A percentile compares a stretch with the other conserved stretches of the same genome.
These are phyloP conservation scores for Rhinogobio ventralis DNA, from an alignment of 2,797 vertebrate genomes.

Conservation along the genomic window DNA sequence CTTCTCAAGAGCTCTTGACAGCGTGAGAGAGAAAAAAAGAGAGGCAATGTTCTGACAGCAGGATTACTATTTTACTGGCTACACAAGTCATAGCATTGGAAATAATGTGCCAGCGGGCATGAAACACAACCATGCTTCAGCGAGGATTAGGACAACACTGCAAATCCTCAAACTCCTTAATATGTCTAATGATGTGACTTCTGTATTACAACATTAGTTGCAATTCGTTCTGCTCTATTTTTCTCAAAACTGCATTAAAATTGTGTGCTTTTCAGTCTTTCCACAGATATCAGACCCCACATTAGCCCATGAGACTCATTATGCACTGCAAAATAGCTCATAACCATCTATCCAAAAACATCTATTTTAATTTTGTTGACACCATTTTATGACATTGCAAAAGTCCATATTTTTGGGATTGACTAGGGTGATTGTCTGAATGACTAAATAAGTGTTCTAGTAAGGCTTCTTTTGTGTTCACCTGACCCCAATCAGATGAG, in stretches of 20 bases:
- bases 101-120: constrained; percentile 43
- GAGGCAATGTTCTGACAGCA: constrained; percentile 25
- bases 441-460: background rate
- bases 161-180: constrained; percentile 47
- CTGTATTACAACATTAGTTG: constrained; percentile 25
- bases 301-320: constrained; percentile 15
- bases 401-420: background rate
- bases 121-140: constrained; percentile 45
- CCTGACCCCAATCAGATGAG: background rate
- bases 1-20: constrained; percentile 60
- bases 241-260: constrained; percentile 19
- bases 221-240: constrained; percentile 27
- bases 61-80: constrained; percentile 39
- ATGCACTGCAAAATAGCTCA: constrained; percentile 12
- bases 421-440: constrained; percentile 1
- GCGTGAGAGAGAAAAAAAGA: constrained; percentile 44
- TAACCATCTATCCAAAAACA: background rate
- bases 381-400: background rate
- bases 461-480: background rate
- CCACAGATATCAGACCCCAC: constrained; percentile 23
- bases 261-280: background rate
- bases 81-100: constrained; percentile 39
- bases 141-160: constrained; percentile 43
- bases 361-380: constrained; percentile 21
- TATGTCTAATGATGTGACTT: constrained; percentile 29